Evolutionary conservation across 2,113 vertebrate genomes (phyloP), one percentile per base, ranked within the genome.

Genomic region (Osmerus mordax): DNA sequence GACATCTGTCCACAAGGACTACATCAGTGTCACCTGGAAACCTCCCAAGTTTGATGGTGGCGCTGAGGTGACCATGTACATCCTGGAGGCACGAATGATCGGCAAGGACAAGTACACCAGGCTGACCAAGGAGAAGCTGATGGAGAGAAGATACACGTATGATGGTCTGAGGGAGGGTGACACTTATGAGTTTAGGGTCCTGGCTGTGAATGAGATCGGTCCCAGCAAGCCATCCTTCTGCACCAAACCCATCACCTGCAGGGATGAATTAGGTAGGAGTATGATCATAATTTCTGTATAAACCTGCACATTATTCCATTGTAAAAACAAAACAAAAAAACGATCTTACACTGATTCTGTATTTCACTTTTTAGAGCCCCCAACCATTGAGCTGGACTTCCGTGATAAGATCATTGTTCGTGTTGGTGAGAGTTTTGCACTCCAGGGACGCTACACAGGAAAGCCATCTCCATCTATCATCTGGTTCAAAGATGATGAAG

Each of bases 191-290:
- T 96, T 96, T 79, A 96, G 97, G 51, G 96, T 97, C 77, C 92
- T 94, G 23, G 97, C 97, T 1, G 95, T 95, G 72, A 99, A 99
- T 71, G 95, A 97, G 81, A 92, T 99, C 6, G 97, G 97, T 21
- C 92, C 94, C 80, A 91, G 97, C 81, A 99, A 99, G 70, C 97
- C 97, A 1, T 99, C 97, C 0, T 98, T 98, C 90, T 92, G 91
- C 87, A 98, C 96, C 77, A 99, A 98, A 82, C 93, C 96, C 72
- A 94, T 99, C 90, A 98, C 95, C 1, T 99, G 97, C 93, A 99
- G 92, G 81, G 92, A 98, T 84, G 96, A 97, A 87, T 87, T 99
- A 25, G 97, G 97, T 99, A 91, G 72, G 94, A 2, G 41, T 47
- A 8, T 47, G 1, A 47, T 47, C 41, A 47, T 47, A 9, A 12